phyloP scores from a whole-genome alignment of 1,140 invertebrate species.

The Himalopsyche phryganea region DNA sequence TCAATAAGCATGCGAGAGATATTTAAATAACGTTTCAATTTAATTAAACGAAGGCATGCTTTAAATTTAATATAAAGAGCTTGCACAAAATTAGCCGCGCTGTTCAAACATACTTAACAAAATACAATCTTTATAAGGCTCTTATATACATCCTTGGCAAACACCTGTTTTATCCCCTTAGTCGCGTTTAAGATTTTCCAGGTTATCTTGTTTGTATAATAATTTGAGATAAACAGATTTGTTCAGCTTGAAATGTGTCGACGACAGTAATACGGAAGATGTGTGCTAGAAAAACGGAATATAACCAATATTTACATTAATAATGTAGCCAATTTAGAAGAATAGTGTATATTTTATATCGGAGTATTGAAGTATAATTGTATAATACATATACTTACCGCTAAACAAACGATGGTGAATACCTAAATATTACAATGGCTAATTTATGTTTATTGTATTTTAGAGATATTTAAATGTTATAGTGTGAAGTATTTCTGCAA shows the following conservation, averaged over 20 bases:
- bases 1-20: too few species aligned
- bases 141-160: background rate
- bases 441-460: too few species aligned
- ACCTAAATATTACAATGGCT: too few species aligned
- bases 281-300: background rate
- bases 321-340: too few species aligned
- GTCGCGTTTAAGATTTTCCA: conserved; percentile 9
- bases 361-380: too few species aligned
- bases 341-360: too few species aligned
- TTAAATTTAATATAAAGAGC: background rate
- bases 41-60: background rate
- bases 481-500: too few species aligned
- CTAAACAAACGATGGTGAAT: too few species aligned
- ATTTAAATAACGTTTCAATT: too few species aligned
- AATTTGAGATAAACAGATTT: conserved; percentile 23
- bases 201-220: conserved; percentile 18
- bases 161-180: background rate
- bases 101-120: conserved; percentile 14
- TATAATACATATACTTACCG: too few species aligned
- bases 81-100: conserved; percentile 2
- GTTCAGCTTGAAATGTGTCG: conserved; percentile 7
- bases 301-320: too few species aligned
- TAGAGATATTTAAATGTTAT: too few species aligned
- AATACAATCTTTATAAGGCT: background rate
- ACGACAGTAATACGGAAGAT: conserved; percentile 3